Evolutionary conservation across 2,888 invertebrate species (phyloP), one percentile per base, ranked within the genome.

Genomic region (Hemaris fuciformis): DNA sequence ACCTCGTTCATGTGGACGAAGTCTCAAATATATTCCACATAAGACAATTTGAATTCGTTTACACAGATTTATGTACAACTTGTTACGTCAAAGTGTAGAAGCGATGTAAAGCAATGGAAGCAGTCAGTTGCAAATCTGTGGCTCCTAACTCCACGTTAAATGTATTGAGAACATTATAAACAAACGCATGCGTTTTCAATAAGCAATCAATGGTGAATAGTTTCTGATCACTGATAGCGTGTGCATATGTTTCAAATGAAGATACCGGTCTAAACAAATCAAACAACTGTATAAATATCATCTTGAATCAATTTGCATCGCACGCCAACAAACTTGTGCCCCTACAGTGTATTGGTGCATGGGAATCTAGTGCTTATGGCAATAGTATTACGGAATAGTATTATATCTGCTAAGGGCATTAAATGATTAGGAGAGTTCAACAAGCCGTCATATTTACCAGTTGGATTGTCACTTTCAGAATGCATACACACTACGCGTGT

Each of bases 391-490:
- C 1, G 27, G 27, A 27, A 8, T 31, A 6, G 10, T 53, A 31
- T 27, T 15, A 27, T 27, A 57, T 3, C 20, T 41, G 22, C 5
- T 38, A 22, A 41, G 7, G 10, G 23, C 13, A 57, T 23, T 41
- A 23, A 23, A 23, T 13, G 8, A 22, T 25, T 23, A 23, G 41
- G 57, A 18, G 57, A 45, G 57, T 59, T 18, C 53, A 59, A 69
- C 65, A 64, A 53, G 53, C 53, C 66, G 68, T 67, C 66, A 66
- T 59, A 63, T 64, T 66, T 66, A 58, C 58, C 60, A 42, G 42
- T 53, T 42, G 59, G 60, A 64, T 63, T 67, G 68, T 68, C 69
- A 68, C 67, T 68, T 68, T 64, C 64, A 23, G 65, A 66, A 62
- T 61, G 53, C 31, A 53, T 53, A 53, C 27, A 53, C 66, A 27